These are phyloP conservation scores for Drosophila bifasciata DNA, from an alignment of 1,140 invertebrate genomes.

Conservation along the genomic window DNA sequence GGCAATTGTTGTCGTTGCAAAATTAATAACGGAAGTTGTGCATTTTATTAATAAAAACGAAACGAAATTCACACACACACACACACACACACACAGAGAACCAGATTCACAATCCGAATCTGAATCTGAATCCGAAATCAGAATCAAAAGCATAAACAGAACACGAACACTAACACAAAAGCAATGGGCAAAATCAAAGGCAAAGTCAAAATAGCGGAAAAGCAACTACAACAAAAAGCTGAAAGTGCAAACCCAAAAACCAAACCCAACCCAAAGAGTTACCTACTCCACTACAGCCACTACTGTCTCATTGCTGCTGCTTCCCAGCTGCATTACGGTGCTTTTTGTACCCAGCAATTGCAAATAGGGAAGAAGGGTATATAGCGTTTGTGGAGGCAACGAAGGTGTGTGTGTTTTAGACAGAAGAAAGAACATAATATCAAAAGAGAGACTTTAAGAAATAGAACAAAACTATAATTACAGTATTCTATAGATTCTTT, in stretches of 20 bases:
- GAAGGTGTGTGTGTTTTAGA: too few relatives aligned
- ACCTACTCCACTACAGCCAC: too few relatives aligned
- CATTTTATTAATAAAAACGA: constrained; percentile 81
- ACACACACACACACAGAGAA: constrained; percentile 23
- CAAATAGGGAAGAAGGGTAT: too few relatives aligned
- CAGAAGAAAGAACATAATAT: too few relatives aligned
- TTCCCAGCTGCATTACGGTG: constrained; percentile 1
- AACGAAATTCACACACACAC: constrained; percentile 63
- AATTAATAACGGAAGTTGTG: constrained; percentile 84
- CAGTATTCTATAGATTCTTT: constrained; percentile 10
- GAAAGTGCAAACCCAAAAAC: constrained; percentile 30
- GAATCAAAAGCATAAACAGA: constrained; percentile 49
- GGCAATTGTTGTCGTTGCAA: constrained; percentile 76
- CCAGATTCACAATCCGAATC: constrained; percentile 50
- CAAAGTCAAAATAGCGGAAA: constrained; percentile 9
- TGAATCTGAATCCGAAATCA: constrained; percentile 43
- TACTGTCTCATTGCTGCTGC: not conserved
- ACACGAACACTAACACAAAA: constrained; percentile 31
- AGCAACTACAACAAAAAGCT: constrained; percentile 19
- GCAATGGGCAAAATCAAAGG: constrained; percentile 16
- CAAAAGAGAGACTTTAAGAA: too few relatives aligned
- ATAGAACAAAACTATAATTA: too few relatives aligned
- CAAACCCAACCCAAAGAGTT: too few relatives aligned
- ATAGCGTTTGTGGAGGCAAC: too few relatives aligned
- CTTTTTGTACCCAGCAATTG: too few relatives aligned